These are phyloP conservation scores for Hydrotaea cyrtoneurina DNA, from an alignment of 2,888 invertebrate genomes.

Conservation along the genomic window DNA sequence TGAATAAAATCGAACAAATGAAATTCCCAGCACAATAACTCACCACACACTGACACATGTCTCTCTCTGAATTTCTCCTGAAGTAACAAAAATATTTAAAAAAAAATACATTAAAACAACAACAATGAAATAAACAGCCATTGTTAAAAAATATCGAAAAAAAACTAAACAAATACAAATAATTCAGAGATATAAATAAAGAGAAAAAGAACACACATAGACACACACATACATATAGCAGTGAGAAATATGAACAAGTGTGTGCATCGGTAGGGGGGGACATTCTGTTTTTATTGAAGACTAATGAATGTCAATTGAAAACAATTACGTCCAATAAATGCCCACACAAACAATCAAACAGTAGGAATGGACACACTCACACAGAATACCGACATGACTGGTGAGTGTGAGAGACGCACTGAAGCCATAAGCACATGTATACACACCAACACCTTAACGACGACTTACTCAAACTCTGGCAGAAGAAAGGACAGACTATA, in stretches of 20 bases:
- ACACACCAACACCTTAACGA: not conserved
- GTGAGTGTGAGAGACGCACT: slow-evolving; percentile 22
- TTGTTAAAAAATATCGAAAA: slow-evolving; percentile 12
- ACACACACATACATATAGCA: not conserved
- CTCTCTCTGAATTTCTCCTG: slow-evolving; percentile 28
- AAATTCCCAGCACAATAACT: too few species aligned
- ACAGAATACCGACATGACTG: not conserved
- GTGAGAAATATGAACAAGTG: not conserved
- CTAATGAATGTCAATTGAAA: slow-evolving; percentile 79
- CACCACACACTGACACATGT: too few species aligned
- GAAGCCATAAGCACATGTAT: not conserved
- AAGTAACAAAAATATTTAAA: not conserved
- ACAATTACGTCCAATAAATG: slow-evolving; percentile 79
- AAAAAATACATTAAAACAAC: not conserved
- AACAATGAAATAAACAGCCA: not conserved
- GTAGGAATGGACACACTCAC: slow-evolving; percentile 23
- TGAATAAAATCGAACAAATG: too few species aligned
- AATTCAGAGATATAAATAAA: not conserved
- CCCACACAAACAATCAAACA: slow-evolving; percentile 68
- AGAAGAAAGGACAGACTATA: slow-evolving; percentile 36
- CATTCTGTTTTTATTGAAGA: slow-evolving; percentile 73
- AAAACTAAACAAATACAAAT: not conserved
- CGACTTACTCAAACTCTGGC: too few species aligned
- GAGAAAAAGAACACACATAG: not conserved
- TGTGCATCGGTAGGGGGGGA: slow-evolving; percentile 12